Evolutionary conservation across 2,113 vertebrate species (phyloP), one percentile per base, ranked within the genome.

Genomic region (Acrocephalus arundinaceus): DNA sequence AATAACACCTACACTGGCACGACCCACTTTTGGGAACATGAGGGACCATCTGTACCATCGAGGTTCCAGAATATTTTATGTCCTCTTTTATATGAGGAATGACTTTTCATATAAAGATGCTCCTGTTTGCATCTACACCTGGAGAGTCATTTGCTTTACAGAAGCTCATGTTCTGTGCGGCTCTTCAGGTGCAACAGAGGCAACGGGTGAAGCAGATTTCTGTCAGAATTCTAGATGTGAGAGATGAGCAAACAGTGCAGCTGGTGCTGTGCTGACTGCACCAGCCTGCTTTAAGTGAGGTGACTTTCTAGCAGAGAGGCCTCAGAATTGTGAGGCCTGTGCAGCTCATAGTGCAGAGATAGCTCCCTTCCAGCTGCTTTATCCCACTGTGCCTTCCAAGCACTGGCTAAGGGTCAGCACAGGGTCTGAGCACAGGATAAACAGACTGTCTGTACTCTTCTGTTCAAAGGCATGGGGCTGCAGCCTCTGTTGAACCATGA

Each of bases 121-220:
- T 48, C 45, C 33, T 55, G 14, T 46, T 75, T 84, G 6, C 11
- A 15, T 30, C 61, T 58, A 9, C 22, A 14, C 11, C 10, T 17
- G 27, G 16, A 65, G 46, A 46, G 16, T 33, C 1, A 14, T 46
- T 58, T 81, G 18, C 57, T 82, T 6, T 39, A 15, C 39, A 35
- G 55, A 75, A 78, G 15, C 19, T 78, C 19, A 1, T 18, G 48
- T 63, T 91, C 0, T 0, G 5, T 0, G 0, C 13, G 43, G 14
- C 15, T 55, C 35, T 33, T 66, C 28, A 46, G 46, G 28, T 55
- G 18, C 35, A 66, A 14, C 33, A 76, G 67, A 35, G 23, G 23
- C 9, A 62, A 3, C 0, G 19, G n/a, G 46, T 19, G 51, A 62
- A 49, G 28, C 22, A 62, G 41, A 46, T 37, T 49, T 74, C 68